Evolutionary conservation across 2,113 vertebrate species (phyloP).

Genomic region (Boulengeromyrus knoepffleri): DNA sequence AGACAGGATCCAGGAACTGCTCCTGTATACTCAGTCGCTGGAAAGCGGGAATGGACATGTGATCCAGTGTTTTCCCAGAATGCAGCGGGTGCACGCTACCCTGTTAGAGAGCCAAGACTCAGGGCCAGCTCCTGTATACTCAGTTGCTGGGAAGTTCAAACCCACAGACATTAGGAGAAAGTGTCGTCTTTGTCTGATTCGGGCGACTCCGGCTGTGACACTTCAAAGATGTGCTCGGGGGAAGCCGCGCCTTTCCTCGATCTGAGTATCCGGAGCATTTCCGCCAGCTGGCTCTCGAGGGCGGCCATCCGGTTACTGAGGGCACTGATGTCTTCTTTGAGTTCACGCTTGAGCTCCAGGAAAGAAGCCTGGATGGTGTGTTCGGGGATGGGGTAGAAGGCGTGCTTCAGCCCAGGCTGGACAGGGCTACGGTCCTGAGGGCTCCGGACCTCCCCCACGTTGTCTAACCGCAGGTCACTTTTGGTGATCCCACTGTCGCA

Average conservation of each 20-base stretch:
- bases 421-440: slow-evolving; percentile 86
- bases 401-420: slow-evolving; percentile 71
- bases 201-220: slow-evolving; percentile 84
- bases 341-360: slow-evolving; percentile 82
- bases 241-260: slow-evolving; percentile 66
- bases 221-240: slow-evolving; percentile 76
- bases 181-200: slow-evolving; percentile 84
- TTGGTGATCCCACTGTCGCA: slow-evolving; percentile 98
- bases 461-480: slow-evolving; percentile 92
- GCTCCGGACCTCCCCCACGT: slow-evolving; percentile 72
- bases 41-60: slow-evolving; percentile 22
- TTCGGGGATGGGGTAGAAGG: slow-evolving; percentile 92
- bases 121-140: neutral
- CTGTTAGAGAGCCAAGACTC: neutral
- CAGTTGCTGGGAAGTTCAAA: neutral
- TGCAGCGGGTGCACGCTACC: neutral
- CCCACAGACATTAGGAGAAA: slow-evolving; percentile 58
- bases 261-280: slow-evolving; percentile 83
- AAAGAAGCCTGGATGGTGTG: slow-evolving; percentile 86
- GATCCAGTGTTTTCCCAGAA: neutral
- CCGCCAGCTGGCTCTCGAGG: slow-evolving; percentile 84
- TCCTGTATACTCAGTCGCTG: neutral
- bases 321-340: slow-evolving; percentile 88
- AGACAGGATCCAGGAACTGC: neutral
- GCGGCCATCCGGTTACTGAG: slow-evolving; percentile 75